A percentile compares a stretch with the other conserved stretches of the same genome.
Evolutionary conservation across 2,888 invertebrate species (phyloP).

Genomic region (Leuctra nigra): DNA sequence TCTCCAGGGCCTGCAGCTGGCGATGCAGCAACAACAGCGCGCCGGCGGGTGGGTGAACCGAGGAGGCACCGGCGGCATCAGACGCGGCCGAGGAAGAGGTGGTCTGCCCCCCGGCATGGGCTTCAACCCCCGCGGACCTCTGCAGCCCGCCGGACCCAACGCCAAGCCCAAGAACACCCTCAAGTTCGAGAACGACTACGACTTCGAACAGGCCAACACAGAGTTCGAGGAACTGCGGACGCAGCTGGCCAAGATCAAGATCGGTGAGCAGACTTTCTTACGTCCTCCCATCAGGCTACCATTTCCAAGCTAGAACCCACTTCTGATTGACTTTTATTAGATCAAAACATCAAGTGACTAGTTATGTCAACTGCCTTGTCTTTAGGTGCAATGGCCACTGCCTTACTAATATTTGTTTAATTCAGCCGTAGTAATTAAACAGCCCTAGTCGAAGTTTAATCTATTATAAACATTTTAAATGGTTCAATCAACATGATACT

Average conservation of each 20-base stretch:
- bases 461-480: no score
- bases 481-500: no score
- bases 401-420: no score
- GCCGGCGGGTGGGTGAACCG: constrained; percentile 40
- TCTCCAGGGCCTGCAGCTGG: background rate
- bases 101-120: constrained; percentile 39
- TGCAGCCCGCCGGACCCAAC: constrained; percentile 18
- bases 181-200: constrained; percentile 95
- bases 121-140: constrained; percentile 39
- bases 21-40: constrained; percentile 36
- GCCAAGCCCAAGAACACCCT: constrained; percentile 55
- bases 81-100: constrained; percentile 37
- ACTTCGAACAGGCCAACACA: constrained; percentile 97
- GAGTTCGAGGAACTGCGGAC: constrained; percentile 86
- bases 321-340: no score
- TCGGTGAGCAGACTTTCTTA: constrained; percentile 43
- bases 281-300: no score
- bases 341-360: no score
- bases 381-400: no score
- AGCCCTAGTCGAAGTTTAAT: no score
- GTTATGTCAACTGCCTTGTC: no score
- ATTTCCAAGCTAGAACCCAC: no score
- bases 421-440: no score
- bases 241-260: constrained; percentile 79
- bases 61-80: constrained; percentile 38